phyloP scores from a whole-genome alignment of 2,113 vertebrate species.

The Podiceps cristatus region DNA sequence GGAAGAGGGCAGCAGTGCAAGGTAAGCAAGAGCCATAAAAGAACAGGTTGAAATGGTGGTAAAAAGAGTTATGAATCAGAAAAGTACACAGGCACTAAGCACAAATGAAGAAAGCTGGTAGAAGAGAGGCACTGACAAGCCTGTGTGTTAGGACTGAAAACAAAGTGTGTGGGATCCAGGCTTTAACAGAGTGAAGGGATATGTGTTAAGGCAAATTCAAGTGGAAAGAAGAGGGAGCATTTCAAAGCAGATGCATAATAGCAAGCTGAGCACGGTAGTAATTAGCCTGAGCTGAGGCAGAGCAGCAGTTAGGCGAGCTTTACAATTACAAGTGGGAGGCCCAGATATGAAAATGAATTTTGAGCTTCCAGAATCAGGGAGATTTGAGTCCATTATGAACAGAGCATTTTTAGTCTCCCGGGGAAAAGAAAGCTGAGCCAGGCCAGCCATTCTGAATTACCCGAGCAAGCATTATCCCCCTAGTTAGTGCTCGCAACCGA shows the following conservation, averaged over 20 bases:
- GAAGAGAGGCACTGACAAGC: neutral
- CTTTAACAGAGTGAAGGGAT: neutral
- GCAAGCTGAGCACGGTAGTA: slow-evolving; percentile 43
- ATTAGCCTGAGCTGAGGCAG: slow-evolving; percentile 49
- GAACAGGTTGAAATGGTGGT: neutral
- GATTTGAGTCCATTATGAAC: slow-evolving; percentile 56
- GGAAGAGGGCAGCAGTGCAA: neutral
- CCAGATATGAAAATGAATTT: slow-evolving; percentile 66
- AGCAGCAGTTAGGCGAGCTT: slow-evolving; percentile 42
- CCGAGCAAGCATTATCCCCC: neutral
- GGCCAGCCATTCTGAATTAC: slow-evolving; percentile 36
- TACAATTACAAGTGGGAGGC: slow-evolving; percentile 66
- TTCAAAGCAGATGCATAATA: slow-evolving; percentile 50
- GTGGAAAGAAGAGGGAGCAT: slow-evolving; percentile 31
- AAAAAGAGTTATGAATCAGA: neutral
- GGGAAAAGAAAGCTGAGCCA: slow-evolving; percentile 34
- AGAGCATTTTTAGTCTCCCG: slow-evolving; percentile 13
- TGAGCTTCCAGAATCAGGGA: slow-evolving; percentile 50
- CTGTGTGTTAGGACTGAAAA: neutral
- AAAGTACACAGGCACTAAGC: neutral
- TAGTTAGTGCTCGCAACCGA: neutral
- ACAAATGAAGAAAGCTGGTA: neutral
- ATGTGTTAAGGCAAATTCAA: slow-evolving; percentile 40
- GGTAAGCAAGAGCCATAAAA: neutral
- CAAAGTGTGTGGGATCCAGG: neutral